These are phyloP conservation scores for Allochrocebus solatus DNA, from an alignment of 2,797 vertebrate genomes.

Conservation along the genomic window DNA sequence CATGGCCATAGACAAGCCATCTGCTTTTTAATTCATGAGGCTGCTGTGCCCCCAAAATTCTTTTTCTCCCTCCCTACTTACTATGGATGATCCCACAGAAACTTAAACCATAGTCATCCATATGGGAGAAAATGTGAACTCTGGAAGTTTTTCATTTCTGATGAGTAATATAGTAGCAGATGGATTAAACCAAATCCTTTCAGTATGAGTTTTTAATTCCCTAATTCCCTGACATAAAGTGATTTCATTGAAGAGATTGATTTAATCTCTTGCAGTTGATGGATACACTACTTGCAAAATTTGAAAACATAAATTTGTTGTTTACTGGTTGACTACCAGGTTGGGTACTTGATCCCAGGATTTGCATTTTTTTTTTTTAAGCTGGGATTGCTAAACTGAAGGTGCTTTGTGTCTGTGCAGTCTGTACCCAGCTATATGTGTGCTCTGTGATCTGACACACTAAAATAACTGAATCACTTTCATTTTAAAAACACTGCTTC, in stretches of 20 bases:
- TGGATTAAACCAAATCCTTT: constrained; percentile 71
- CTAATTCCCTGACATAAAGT: constrained; percentile 63
- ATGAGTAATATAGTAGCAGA: constrained; percentile 60
- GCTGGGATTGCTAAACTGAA: not conserved
- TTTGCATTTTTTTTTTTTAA: constrained; percentile 32
- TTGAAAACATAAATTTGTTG: constrained; percentile 50
- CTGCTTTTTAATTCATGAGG: not conserved
- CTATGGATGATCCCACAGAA: not conserved
- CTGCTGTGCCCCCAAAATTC: not conserved
- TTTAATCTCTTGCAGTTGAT: constrained; percentile 67
- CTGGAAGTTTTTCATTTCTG: constrained; percentile 67
- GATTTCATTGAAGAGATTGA: constrained; percentile 68
- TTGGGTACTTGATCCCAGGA: constrained; percentile 45
- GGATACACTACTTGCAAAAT: constrained; percentile 68
- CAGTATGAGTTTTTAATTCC: constrained; percentile 72
- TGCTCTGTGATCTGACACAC: not conserved
- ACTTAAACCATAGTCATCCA: not conserved
- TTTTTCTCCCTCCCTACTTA: not conserved
- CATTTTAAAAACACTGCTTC: not conserved
- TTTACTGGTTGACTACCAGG: constrained; percentile 10
- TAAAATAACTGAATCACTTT: not conserved
- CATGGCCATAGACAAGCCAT: not conserved
- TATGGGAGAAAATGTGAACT: not conserved
- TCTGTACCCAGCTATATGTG: not conserved
- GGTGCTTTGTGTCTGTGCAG: not conserved